A percentile compares a stretch with the other conserved stretches of the same genome.
Conservation (phyloP, 2,113 vertebrate genomes). For the Eulacestoma nigropectus region DNA sequence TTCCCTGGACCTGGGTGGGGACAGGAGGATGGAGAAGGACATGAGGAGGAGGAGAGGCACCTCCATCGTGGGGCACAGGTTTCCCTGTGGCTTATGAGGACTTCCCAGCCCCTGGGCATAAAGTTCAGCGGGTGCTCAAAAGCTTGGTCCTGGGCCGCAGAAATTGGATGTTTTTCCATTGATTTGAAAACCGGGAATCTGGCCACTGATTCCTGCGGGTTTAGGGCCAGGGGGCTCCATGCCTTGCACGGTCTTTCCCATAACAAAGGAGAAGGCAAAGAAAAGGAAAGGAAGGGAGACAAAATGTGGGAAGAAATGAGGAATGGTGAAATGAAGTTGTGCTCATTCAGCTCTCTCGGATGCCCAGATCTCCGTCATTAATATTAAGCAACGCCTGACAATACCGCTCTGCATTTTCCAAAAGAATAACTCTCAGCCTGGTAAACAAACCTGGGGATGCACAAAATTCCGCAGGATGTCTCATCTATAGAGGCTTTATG, state of each 20-base stretch:
- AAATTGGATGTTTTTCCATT: neutral
- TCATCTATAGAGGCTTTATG: neutral
- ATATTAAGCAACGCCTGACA: neutral
- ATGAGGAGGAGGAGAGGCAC: neutral
- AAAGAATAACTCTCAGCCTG: neutral
- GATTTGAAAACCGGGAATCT: neutral
- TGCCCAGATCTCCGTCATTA: neutral
- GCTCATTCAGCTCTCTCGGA: neutral
- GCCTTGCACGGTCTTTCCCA: fast-evolving
- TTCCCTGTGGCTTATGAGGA: fast-evolving
- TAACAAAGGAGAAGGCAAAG: neutral
- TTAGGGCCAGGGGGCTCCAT: neutral
- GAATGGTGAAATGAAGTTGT: neutral
- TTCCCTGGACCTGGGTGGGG: neutral
- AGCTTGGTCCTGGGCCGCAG: fast-evolving
- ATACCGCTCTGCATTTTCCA: neutral
- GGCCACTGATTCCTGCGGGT: neutral
- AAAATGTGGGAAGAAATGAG: neutral
- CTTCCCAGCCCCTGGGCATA: fast-evolving
- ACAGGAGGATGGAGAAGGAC: neutral
- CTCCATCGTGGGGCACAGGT: neutral
- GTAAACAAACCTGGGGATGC: neutral
- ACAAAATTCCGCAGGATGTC: neutral
- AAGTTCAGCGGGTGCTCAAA: neutral
- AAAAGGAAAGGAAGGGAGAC: neutral